A percentile compares a stretch with the other conserved stretches of the same genome.
These are phyloP conservation scores for Enteromius afrohamiltoni DNA, from an alignment of 2,797 vertebrate genomes.

Conservation along the genomic window DNA sequence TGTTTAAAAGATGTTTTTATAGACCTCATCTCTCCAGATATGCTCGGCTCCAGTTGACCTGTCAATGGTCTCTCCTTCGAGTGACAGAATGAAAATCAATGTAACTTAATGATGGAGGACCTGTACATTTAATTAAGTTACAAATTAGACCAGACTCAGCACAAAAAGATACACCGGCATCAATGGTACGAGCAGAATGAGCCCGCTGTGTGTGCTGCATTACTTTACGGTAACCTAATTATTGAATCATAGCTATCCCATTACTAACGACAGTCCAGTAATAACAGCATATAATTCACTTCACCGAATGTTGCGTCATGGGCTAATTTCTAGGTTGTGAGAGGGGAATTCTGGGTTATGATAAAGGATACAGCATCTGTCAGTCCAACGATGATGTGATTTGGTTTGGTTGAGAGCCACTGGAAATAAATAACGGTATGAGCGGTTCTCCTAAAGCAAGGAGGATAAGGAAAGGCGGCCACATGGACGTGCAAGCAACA, in stretches of 20 bases:
- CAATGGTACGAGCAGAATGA: constrained; percentile 39
- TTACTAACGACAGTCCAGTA: constrained; percentile 52
- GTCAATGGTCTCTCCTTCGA: constrained; percentile 39
- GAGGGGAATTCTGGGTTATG: constrained; percentile 39
- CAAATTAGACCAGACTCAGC: constrained; percentile 56
- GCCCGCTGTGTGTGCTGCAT: constrained; percentile 12
- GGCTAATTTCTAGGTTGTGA: constrained; percentile 49
- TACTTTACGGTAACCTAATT: constrained; percentile 55
- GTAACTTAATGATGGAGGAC: constrained; percentile 61
- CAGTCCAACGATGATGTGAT: constrained; percentile 44
- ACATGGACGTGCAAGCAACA: neutral
- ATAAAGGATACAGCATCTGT: constrained; percentile 29
- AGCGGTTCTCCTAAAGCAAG: neutral
- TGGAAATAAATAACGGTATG: constrained; percentile 20
- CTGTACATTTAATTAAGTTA: constrained; percentile 69
- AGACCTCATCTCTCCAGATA: neutral
- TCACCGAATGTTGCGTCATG: constrained; percentile 45
- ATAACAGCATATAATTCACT: constrained; percentile 52
- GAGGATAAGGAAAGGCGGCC: constrained; percentile 12
- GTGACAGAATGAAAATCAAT: constrained; percentile 70
- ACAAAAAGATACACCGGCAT: constrained; percentile 50
- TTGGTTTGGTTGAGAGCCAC: constrained; percentile 31
- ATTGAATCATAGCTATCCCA: constrained; percentile 43
- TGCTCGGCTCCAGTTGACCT: constrained; percentile 22
- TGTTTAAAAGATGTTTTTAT: constrained; percentile 32